Evolutionary conservation across 2,888 invertebrate species (phyloP).

Genomic region (Spisula subtruncata): DNA sequence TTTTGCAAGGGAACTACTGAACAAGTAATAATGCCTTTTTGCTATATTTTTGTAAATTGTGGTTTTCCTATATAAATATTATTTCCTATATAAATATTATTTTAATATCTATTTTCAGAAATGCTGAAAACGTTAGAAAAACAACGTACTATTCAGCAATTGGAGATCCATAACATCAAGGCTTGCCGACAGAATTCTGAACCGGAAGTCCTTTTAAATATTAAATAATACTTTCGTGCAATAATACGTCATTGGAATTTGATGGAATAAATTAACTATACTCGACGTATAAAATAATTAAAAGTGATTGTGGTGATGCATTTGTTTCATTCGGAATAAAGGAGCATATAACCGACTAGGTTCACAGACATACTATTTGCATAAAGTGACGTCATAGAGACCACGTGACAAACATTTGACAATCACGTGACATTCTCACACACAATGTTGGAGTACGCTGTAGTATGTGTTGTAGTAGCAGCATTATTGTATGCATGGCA

Average conservation of each 20-base stretch:
- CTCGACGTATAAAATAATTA: too few relatives aligned
- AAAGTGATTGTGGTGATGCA: background rate
- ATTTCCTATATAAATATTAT: too few relatives aligned
- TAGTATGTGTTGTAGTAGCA: background rate
- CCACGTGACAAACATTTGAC: background rate
- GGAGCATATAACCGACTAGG: background rate
- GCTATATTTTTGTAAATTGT: background rate
- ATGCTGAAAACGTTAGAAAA: background rate
- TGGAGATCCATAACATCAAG: too few relatives aligned
- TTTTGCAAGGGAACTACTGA: background rate
- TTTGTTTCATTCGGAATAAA: background rate
- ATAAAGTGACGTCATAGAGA: background rate
- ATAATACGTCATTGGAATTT: too few relatives aligned
- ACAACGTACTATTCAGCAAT: background rate
- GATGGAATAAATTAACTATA: too few relatives aligned
- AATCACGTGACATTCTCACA: background rate
- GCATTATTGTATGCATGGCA: constrained; percentile 18
- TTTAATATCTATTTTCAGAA: background rate
- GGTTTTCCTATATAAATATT: background rate
- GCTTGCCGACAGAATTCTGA: too few relatives aligned
- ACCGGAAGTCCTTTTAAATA: too few relatives aligned
- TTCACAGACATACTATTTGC: background rate
- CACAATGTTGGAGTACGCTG: constrained; percentile 9
- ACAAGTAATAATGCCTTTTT: background rate
- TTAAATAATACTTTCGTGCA: too few relatives aligned